phyloP scores from a whole-genome alignment of 2,797 vertebrate genomes.

The Sebastes taczanowskii region DNA sequence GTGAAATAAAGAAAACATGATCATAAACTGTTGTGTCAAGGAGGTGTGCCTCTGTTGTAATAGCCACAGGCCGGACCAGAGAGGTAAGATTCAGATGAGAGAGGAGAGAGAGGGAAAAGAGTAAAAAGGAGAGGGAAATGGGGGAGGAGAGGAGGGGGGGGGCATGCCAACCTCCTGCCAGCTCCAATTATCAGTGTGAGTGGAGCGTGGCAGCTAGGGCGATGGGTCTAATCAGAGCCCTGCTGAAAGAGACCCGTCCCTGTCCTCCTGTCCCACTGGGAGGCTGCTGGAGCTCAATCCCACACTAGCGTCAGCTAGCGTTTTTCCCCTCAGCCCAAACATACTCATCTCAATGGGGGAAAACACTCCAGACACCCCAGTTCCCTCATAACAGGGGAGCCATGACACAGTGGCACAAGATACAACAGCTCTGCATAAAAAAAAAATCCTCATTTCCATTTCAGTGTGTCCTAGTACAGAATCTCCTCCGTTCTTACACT shows the following conservation, averaged over 20 bases:
- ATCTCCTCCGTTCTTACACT: conserved; percentile 6
- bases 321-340: conserved; percentile 63
- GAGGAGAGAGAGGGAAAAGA: conserved; percentile 21
- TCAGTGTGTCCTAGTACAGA: neutral
- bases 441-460: conserved; percentile 51
- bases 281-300: conserved; percentile 75
- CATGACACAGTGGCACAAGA: conserved; percentile 48
- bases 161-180: conserved; percentile 85
- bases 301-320: conserved; percentile 57
- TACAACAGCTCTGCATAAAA: conserved; percentile 22
- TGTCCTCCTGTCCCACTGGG: conserved; percentile 77
- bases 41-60: conserved; percentile 25
- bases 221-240: conserved; percentile 85
- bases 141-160: conserved; percentile 58
- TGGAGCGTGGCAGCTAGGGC: conserved; percentile 80
- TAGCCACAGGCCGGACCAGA: conserved; percentile 44
- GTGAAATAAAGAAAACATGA: conserved; percentile 41
- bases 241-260: conserved; percentile 81
- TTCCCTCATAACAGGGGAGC: conserved; percentile 56
- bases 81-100: conserved; percentile 52
- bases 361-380: conserved; percentile 67
- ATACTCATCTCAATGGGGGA: conserved; percentile 64
- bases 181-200: conserved; percentile 85
- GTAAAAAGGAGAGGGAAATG: conserved; percentile 21
- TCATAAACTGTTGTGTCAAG: conserved; percentile 33